Evolutionary conservation across 1,140 invertebrate species (phyloP).

Genomic region (Agrypnia vestita): DNA sequence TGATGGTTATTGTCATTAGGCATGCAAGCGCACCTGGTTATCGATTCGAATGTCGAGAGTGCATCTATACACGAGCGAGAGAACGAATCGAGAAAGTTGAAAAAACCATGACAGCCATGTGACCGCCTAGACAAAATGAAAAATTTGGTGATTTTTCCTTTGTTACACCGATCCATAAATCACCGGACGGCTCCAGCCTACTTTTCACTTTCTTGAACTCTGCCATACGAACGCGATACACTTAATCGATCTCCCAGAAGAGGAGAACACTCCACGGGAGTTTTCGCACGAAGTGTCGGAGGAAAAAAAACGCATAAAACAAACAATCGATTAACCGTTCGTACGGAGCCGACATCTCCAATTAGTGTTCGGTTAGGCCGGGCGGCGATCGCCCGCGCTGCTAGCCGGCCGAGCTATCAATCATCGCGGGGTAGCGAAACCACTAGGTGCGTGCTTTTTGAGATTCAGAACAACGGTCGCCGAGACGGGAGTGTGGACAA

Average conservation of each 20-base stretch:
- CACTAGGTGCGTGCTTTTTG: background rate
- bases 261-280: background rate
- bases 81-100: no score
- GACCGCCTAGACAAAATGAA: no score
- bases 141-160: background rate
- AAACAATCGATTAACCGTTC: conserved; percentile 25
- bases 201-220: conserved; percentile 21
- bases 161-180: background rate
- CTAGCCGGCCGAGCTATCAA: conserved; percentile 15
- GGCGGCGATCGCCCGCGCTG: conserved; percentile 17
- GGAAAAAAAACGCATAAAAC: conserved; percentile 20
- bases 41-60: no score
- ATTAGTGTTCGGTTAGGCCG: conserved; percentile 8
- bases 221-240: background rate
- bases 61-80: no score
- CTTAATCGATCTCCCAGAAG: conserved; percentile 13
- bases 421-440: conserved; percentile 17
- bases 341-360: conserved; percentile 16
- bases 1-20: no score
- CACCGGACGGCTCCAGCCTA: background rate
- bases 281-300: conserved; percentile 24
- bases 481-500: no score
- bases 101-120: no score
- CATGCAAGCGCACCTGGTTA: no score
- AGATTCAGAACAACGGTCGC: no score